phyloP scores from a whole-genome alignment of 2,113 vertebrate genomes.

The Campylorhamphus procurvoides region DNA sequence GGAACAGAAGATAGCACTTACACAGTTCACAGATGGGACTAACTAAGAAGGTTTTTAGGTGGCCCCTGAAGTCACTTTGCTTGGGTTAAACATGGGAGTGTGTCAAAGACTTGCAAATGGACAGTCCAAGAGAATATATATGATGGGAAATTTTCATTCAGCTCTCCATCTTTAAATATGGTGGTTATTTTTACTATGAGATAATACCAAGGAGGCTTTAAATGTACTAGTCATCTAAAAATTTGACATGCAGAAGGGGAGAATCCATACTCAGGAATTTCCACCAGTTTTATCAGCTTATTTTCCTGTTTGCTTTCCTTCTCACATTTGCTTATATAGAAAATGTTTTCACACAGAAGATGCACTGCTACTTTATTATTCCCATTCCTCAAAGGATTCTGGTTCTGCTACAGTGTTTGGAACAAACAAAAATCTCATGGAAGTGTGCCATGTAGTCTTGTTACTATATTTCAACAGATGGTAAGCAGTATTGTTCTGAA shows the following conservation, averaged over 20 bases:
- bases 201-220: background rate
- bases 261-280: background rate
- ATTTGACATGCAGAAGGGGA: background rate
- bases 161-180: background rate
- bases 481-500: background rate
- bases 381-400: background rate
- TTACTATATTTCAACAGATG: slow-evolving; percentile 32
- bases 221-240: background rate
- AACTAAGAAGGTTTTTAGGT: background rate
- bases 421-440: background rate
- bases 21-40: background rate
- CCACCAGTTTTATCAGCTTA: background rate
- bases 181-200: background rate
- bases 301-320: background rate
- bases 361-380: background rate
- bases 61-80: background rate
- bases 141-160: background rate
- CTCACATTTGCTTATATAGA: background rate
- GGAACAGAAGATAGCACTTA: background rate
- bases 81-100: background rate
- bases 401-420: background rate
- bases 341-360: background rate
- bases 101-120: background rate
- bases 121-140: background rate
- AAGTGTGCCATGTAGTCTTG: background rate